Base-by-base conservation (phyloP, 2,888 invertebrate genomes). In the Nebria salina region DNA sequence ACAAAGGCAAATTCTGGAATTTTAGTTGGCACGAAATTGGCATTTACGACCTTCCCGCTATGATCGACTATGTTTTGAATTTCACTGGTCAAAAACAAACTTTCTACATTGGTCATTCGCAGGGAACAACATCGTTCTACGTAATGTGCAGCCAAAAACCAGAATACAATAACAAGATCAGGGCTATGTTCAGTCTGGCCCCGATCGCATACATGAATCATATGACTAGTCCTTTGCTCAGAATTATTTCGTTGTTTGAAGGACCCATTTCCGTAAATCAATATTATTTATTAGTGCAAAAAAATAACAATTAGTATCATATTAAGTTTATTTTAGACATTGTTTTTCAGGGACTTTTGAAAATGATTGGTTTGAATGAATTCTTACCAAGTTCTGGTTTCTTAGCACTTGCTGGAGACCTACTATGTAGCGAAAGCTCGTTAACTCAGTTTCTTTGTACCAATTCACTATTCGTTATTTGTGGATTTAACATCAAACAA, bases 381-480 rank as follows among this genome's bases (percentile, higher is more conserved):
- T 93, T 96, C 82, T 83, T 93, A 82, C 95, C 95, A 0, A 91
- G 91, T 78, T 89, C 85, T 72, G 88, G 87, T 2, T 89, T 94
- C 9, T 87, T 91, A 83, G 89, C 83, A 9, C n/a, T 8, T 66
- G 70, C 42, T 13, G 66, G 65, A 2, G 72, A 41, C 6, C 0
- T 72, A 13, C 64, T 81, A 3, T 81, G 81, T 54, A 65, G 72
- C 26, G 81, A 81, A 15, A 54, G n/a, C 26, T 77, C 76, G 15
- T 26, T 82, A 1, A 42, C 82, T 26, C 83, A 85, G 81, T 25
- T 81, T 1, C 76, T 88, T 5, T 88, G 88, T 83, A 85, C 84
- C 8, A 87, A 88, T 76, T 79, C 84, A 0, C 75, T 88, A 9
- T 87, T 88, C 82, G 85, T 84, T 0, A 66, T 88, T 13, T 86